Conservation (phyloP, 2,797 vertebrate genomes). For the Pangasius sanitwongsei region DNA sequence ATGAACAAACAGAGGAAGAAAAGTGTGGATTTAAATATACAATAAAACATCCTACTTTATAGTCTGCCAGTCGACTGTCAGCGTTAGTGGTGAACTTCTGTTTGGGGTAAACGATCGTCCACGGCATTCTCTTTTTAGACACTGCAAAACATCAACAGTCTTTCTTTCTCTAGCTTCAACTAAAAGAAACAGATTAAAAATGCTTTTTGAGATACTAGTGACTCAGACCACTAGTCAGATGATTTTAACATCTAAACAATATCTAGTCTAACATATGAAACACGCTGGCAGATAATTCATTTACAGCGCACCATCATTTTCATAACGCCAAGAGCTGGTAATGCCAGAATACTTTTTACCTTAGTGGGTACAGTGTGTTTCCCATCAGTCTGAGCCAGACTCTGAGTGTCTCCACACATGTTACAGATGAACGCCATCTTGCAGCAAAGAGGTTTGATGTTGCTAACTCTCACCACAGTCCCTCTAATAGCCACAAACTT, state of each 20-base stretch:
- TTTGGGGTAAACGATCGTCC: conserved; percentile 82
- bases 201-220: neutral
- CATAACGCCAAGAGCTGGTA: neutral
- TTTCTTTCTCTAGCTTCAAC: neutral
- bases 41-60: conserved; percentile 83
- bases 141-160: conserved; percentile 72
- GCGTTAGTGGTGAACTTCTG: conserved; percentile 87
- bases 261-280: neutral
- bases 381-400: conserved; percentile 84
- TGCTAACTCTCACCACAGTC: conserved; percentile 92
- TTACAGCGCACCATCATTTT: neutral
- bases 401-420: conserved; percentile 79
- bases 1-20: neutral
- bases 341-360: conserved; percentile 59
- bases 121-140: conserved; percentile 81
- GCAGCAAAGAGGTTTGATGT: conserved; percentile 90
- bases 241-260: neutral
- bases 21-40: neutral
- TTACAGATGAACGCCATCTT: conserved; percentile 89
- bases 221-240: neutral
- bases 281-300: neutral
- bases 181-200: neutral
- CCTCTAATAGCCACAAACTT: conserved; percentile 87
- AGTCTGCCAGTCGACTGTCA: conserved; percentile 94
- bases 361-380: conserved; percentile 89